Evolutionary conservation across 1,140 invertebrate genomes (phyloP), one percentile per base, ranked within the genome.

Genomic region (Ceratosolen fusciceps): DNA sequence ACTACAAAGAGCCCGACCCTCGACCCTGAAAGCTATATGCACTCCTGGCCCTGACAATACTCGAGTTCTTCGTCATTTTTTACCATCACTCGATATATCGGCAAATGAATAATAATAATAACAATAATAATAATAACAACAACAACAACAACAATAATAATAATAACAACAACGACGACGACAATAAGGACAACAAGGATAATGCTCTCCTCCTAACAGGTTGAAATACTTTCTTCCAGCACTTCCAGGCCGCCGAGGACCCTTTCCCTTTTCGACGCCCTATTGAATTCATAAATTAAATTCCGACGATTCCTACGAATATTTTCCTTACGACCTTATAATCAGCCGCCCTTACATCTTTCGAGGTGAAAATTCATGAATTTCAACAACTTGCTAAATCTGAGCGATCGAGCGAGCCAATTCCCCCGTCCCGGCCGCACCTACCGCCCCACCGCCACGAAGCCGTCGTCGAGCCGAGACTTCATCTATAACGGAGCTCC

Each of bases 231-330:
- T 65, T 34, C 29, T 65, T 65, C 31, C 31, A 0, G n/a, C n/a
- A 7, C 19, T 7, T 9, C 19, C n/a, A n/a, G n/a, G n/a, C n/a
- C n/a, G n/a, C n/a, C n/a, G n/a, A n/a, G n/a, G n/a, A n/a, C n/a
- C 9, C 19, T 37, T 12, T n/a, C n/a, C 29, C 60, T 37, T n/a
- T 10, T 65, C 19, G 7, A n/a, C 21, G 34, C 31, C 3, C 19
- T 37, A n/a, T 37, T 65, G 60, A 65, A 65, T 65, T 65, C 60
- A 65, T 65, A 65, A 65, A 65, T 65, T 65, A 65, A 65, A 65
- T 65, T 65, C 60, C 60, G 31, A 37, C 60, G 21, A 37, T 65
- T 65, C 31, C n/a, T 65, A n/a, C n/a, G 31, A 37, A 65, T 65
- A 65, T 65, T 65, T n/a, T 37, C 31, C 8, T 16, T 16, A 19